Base-by-base conservation (phyloP, 2,888 invertebrate genomes). In the Sphaerophoria taeniata region DNA sequence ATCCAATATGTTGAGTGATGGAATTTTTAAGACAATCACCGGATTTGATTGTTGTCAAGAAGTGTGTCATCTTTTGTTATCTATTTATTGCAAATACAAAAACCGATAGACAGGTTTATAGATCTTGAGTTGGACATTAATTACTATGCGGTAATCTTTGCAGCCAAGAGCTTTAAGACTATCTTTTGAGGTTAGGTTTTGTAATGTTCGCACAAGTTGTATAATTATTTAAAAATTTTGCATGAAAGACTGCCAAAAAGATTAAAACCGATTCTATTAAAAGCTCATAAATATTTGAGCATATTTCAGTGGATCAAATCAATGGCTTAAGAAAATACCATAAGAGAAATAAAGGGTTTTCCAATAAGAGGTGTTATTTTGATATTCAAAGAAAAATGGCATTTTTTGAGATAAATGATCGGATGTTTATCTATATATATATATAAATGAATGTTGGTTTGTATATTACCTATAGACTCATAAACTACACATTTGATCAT, bases 11-110 rank as follows among this genome's bases (percentile, higher is more conserved):
- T 67, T 51, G 24, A 67, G n/a, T 39, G 67, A 67, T 39, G 51
- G 24, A 51, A 51, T 51, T 49, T 56, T 47, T 33, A 36, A 61
- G 47, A 39, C 77, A 71, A 49, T 71, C 70, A 56, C 61, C 55
- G 55, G 71, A 63, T 63, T 77, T 47, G 6, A 47, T 55, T 53
- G 43, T 67, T 34, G 31, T 16, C 4, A 33, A 39, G 12, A 67
- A 53, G 43, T 51, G 43, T 69, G 63, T 77, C 63, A 56, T 63
- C 67, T 67, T 67, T 67, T 67, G 67, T 67, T 67, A 67, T 67
- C 6, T 51, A 67, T 53, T 24, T 65, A 65, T 65, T 67, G 67
- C 67, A 53, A 67, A 67, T 39, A 67, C 4, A 7, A 43, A 6
- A 39, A 6, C 3, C 39, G 11, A 39, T 36, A 39, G 14, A 67